These are phyloP conservation scores for Linnaemya tessellans DNA, from an alignment of 2,888 invertebrate genomes.

Conservation along the genomic window DNA sequence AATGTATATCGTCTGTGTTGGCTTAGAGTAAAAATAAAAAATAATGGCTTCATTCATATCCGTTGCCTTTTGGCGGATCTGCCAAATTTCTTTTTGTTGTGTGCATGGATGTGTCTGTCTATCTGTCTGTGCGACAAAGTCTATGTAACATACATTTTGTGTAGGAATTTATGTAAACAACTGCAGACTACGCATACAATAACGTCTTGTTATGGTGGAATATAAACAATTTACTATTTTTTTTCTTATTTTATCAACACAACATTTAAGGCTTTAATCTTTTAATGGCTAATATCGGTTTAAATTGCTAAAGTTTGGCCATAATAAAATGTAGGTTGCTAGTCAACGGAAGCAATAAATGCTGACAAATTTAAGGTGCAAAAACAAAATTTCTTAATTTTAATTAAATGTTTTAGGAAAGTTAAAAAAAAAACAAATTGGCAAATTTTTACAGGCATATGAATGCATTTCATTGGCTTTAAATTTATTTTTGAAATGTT, in stretches of 20 bases:
- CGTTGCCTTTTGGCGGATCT: constrained; percentile 53
- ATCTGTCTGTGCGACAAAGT: not conserved
- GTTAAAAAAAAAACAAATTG: too few relatives aligned
- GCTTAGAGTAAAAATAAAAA: constrained; percentile 25
- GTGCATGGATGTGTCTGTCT: not conserved
- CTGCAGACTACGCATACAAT: constrained; percentile 24
- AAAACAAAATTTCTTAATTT: not conserved
- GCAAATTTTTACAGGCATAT: too few relatives aligned
- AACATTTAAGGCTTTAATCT: constrained; percentile 32
- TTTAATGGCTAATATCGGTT: constrained; percentile 1
- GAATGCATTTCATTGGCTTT: too few relatives aligned
- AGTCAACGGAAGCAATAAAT: not conserved
- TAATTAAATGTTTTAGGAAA: not conserved
- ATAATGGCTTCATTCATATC: constrained; percentile 52
- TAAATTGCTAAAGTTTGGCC: constrained; percentile 11
- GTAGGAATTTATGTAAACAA: not conserved
- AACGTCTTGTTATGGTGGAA: constrained; percentile 21
- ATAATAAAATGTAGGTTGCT: not conserved
- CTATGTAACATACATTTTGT: not conserved
- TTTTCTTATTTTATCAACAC: not conserved
- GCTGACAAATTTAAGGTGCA: not conserved
- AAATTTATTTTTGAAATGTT: too few relatives aligned
- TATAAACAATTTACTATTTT: not conserved
- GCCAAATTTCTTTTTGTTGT: constrained; percentile 27
- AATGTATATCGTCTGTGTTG: constrained; percentile 21